Conservation (phyloP, 2,797 vertebrate species). For the Diplodus puntazzo region DNA sequence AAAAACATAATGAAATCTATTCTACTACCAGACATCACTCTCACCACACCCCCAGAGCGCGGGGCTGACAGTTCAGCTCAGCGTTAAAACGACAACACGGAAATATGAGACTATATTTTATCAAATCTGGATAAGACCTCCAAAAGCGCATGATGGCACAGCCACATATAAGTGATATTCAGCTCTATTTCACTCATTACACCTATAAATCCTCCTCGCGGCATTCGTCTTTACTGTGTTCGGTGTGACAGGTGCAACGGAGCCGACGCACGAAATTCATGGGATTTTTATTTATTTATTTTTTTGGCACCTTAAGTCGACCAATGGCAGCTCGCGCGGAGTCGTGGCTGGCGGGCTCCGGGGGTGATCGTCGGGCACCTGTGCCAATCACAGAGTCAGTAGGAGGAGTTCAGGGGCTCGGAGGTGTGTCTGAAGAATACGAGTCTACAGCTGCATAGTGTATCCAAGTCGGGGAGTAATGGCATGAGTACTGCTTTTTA, state of each 20-base stretch:
- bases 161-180: slow-evolving; percentile 27
- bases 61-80: slow-evolving; percentile 9
- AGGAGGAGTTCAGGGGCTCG: slow-evolving; percentile 69
- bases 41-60: neutral
- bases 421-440: slow-evolving; percentile 82
- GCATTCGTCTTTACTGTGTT: slow-evolving; percentile 44
- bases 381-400: slow-evolving; percentile 74
- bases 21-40: neutral
- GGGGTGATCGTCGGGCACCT: slow-evolving; percentile 61
- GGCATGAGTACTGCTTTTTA: slow-evolving; percentile 80
- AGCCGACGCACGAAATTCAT: slow-evolving; percentile 54
- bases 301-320: slow-evolving; percentile 36
- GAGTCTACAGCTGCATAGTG: slow-evolving; percentile 83
- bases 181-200: slow-evolving; percentile 50
- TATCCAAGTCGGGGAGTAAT: slow-evolving; percentile 85
- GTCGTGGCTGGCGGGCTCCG: slow-evolving; percentile 35
- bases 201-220: slow-evolving; percentile 42
- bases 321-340: slow-evolving; percentile 66
- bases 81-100: slow-evolving; percentile 23
- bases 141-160: slow-evolving; percentile 11
- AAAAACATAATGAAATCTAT: neutral
- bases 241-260: slow-evolving; percentile 77
- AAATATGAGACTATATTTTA: slow-evolving; percentile 24
- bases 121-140: slow-evolving; percentile 21
- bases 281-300: slow-evolving; percentile 29